Conservation (phyloP, 2,113 vertebrate genomes). For the Rhizomys pruinosus region DNA sequence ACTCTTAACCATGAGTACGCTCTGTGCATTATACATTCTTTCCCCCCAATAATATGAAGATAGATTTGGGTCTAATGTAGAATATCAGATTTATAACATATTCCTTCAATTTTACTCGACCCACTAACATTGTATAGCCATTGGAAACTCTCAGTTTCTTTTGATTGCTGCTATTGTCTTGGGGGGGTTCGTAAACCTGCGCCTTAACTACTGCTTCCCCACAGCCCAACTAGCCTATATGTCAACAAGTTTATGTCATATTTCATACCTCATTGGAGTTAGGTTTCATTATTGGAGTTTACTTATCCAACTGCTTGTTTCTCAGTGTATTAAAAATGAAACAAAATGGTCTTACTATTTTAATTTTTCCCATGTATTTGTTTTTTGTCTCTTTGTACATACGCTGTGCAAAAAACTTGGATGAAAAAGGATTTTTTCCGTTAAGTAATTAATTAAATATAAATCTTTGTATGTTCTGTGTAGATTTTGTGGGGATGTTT, state of each 20-base stretch:
- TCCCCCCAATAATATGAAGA: constrained; percentile 37
- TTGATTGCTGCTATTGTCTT: constrained; percentile 42
- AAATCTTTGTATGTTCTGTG: constrained; percentile 42
- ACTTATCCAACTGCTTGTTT: constrained; percentile 59
- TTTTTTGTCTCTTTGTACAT: constrained; percentile 90
- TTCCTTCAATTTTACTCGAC: constrained; percentile 39
- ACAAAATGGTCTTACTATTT: constrained; percentile 59
- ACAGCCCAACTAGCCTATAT: too few relatives aligned
- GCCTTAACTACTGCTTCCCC: too few relatives aligned
- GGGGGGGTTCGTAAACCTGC: too few relatives aligned
- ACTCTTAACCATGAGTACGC: neutral
- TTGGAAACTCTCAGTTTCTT: constrained; percentile 58
- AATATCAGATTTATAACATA: constrained; percentile 70
- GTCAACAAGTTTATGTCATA: constrained; percentile 39
- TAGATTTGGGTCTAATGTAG: constrained; percentile 25
- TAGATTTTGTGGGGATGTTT: constrained; percentile 55
- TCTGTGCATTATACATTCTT: neutral
- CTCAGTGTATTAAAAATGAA: constrained; percentile 61
- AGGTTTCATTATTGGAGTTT: constrained; percentile 51
- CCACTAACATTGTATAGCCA: constrained; percentile 37
- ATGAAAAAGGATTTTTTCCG: constrained; percentile 99
- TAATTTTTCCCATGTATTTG: constrained; percentile 74
- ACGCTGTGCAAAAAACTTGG: constrained; percentile 98
- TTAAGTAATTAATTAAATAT: constrained; percentile 89
- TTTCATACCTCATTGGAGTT: constrained; percentile 34